Percentiles rank a stretch among this genome's conserved stretches.
Conservation (phyloP, 2,113 vertebrate species). For the Plecotus auritus region DNA sequence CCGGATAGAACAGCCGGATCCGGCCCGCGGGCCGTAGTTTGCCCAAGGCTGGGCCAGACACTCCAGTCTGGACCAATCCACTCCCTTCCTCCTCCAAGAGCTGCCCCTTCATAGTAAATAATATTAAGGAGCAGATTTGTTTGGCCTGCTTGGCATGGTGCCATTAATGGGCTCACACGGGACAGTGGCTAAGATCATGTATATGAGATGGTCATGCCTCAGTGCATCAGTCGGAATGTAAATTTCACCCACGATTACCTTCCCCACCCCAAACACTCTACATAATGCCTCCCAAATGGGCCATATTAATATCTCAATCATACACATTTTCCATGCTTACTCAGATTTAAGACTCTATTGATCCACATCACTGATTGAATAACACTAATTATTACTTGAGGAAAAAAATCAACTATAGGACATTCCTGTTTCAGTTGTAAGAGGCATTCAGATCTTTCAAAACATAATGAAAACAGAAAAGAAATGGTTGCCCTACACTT, state of each 20-base stretch:
- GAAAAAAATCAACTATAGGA: background rate
- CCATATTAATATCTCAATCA: background rate
- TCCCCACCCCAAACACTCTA: background rate
- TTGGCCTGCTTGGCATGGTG: background rate
- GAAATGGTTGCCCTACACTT: background rate
- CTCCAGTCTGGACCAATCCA: fast-evolving
- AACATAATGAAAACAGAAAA: background rate
- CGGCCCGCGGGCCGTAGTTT: too few relatives aligned
- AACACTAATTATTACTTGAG: background rate
- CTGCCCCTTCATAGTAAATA: background rate
- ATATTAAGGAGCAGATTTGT: background rate
- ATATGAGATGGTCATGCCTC: background rate
- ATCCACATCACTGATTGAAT: background rate
- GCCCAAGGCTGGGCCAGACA: too few relatives aligned
- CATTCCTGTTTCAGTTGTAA: background rate
- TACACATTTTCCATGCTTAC: conserved; percentile 5
- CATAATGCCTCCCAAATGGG: background rate
- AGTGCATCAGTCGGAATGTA: background rate
- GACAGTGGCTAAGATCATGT: background rate
- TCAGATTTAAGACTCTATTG: background rate
- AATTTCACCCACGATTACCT: background rate
- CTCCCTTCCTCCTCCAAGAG: background rate
- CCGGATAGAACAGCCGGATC: too few relatives aligned
- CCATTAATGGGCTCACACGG: background rate
- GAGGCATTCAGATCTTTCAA: background rate